Conservation (phyloP, 37 sponge, comb jelly and placozoan genomes). For the Cladorhizidae sp. region DNA sequence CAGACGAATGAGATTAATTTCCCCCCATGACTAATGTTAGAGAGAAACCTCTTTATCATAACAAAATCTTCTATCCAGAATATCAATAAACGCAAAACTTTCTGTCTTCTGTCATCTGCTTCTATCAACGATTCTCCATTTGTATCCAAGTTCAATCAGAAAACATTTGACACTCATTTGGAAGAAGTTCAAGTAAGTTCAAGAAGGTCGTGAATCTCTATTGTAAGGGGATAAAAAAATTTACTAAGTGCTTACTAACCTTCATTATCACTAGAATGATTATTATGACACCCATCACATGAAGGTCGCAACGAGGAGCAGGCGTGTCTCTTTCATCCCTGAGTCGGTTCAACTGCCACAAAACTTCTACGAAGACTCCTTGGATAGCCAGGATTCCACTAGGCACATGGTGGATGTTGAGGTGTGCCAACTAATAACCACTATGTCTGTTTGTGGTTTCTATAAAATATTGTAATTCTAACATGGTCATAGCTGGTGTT, state of each 20-base stretch:
- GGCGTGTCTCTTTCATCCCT: slow-evolving; percentile 11
- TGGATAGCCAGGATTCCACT: too few relatives aligned
- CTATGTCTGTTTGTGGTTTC: too few relatives aligned
- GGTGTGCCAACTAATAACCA: not conserved
- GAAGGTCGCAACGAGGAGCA: not conserved
- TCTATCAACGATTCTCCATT: slow-evolving; percentile 1
- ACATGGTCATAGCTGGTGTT: too few relatives aligned
- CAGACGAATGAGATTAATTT: too few relatives aligned
- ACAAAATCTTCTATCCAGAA: not conserved
- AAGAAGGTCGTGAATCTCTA: too few relatives aligned
- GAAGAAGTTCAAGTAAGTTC: not conserved
- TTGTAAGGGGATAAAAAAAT: too few relatives aligned
- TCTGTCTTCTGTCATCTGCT: not conserved
- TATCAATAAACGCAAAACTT: not conserved
- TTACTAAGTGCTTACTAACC: too few relatives aligned
- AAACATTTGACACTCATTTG: slow-evolving; percentile 8
- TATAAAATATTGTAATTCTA: too few relatives aligned
- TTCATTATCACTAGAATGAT: too few relatives aligned
- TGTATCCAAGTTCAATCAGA: not conserved
- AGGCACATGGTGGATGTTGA: not conserved
- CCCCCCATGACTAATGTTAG: too few relatives aligned
- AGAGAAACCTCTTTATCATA: too few relatives aligned
- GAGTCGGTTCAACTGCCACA: not conserved
- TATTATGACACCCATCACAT: not conserved
- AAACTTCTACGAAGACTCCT: not conserved